Percentiles rank a stretch among this genome's conserved stretches.
Conservation (phyloP, 1,140 invertebrate genomes). For the Bombus confusus region DNA sequence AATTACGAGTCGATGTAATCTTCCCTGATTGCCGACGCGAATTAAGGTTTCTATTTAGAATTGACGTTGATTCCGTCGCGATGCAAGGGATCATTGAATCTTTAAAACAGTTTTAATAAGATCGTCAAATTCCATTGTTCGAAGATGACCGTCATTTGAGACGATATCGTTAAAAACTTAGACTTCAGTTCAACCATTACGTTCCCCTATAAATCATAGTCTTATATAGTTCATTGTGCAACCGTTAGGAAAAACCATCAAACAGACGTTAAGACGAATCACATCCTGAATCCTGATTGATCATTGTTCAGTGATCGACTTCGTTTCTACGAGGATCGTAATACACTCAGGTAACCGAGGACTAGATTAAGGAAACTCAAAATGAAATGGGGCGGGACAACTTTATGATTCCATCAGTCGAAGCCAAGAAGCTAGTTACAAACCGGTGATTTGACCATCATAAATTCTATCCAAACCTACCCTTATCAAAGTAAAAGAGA, state of each 20-base stretch:
- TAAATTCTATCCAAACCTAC: background rate
- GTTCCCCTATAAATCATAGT: too few species aligned
- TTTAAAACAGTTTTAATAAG: background rate
- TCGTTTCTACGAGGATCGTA: background rate
- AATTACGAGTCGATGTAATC: conserved; percentile 58
- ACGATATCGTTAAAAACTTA: background rate
- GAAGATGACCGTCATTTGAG: too few species aligned
- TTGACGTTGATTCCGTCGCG: too few species aligned
- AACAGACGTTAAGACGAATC: background rate
- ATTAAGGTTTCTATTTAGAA: conserved; percentile 38
- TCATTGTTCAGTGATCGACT: background rate
- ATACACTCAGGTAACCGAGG: background rate
- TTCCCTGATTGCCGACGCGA: conserved; percentile 44
- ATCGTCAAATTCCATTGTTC: background rate
- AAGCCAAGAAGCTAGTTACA: conserved; percentile 31
- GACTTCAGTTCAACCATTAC: background rate
- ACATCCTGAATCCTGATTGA: background rate
- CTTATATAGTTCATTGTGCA: background rate
- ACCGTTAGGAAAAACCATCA: background rate
- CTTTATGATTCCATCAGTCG: conserved; percentile 26
- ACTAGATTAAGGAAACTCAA: background rate
- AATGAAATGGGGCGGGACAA: background rate
- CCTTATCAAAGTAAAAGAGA: too few species aligned
- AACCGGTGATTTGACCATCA: background rate
- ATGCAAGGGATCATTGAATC: background rate